Evolutionary conservation across 37 sponge, comb jelly and placozoan genomes (phyloP).

Genomic region (Petrosia ficiformis): DNA sequence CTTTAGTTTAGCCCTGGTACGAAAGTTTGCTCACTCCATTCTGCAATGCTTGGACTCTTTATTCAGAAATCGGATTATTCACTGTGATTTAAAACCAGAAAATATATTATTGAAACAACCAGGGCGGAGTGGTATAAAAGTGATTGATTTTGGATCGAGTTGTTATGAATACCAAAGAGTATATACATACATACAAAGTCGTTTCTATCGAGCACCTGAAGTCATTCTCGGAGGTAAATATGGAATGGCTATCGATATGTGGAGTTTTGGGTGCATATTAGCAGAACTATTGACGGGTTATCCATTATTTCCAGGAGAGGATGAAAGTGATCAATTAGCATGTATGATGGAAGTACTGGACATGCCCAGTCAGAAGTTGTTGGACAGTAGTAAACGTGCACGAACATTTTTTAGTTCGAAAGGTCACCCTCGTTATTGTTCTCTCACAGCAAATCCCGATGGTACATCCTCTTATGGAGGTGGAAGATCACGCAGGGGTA

Average conservation of each 20-base stretch:
- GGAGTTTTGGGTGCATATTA: slow-evolving; percentile 97
- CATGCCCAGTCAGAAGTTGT: slow-evolving; percentile 73
- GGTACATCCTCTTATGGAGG: slow-evolving; percentile 59
- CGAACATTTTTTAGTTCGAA: slow-evolving; percentile 76
- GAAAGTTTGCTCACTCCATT: slow-evolving; percentile 98
- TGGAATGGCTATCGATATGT: slow-evolving; percentile 98
- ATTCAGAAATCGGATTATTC: slow-evolving; percentile 95
- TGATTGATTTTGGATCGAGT: slow-evolving; percentile 95
- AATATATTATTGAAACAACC: slow-evolving; percentile 93
- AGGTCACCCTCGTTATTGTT: slow-evolving; percentile 79
- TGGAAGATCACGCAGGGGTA: slow-evolving; percentile 88
- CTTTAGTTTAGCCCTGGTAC: slow-evolving; percentile 89
- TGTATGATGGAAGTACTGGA: slow-evolving; percentile 92
- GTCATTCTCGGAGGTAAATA: slow-evolving; percentile 92
- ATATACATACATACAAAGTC: slow-evolving; percentile 96
- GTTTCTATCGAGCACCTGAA: slow-evolving; percentile 96
- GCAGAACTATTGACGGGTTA: slow-evolving; percentile 93
- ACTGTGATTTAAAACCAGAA: slow-evolving; percentile 99
- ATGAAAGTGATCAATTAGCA: slow-evolving; percentile 92
- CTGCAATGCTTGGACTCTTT: slow-evolving; percentile 91
- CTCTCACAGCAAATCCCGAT: slow-evolving; percentile 65
- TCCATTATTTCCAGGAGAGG: slow-evolving; percentile 93
- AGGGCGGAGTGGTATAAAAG: slow-evolving; percentile 93
- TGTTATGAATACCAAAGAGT: slow-evolving; percentile 95
- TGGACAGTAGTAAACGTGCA: slow-evolving; percentile 75